Conservation (phyloP, 2,113 vertebrate species). For the Calidris pygmaea region DNA sequence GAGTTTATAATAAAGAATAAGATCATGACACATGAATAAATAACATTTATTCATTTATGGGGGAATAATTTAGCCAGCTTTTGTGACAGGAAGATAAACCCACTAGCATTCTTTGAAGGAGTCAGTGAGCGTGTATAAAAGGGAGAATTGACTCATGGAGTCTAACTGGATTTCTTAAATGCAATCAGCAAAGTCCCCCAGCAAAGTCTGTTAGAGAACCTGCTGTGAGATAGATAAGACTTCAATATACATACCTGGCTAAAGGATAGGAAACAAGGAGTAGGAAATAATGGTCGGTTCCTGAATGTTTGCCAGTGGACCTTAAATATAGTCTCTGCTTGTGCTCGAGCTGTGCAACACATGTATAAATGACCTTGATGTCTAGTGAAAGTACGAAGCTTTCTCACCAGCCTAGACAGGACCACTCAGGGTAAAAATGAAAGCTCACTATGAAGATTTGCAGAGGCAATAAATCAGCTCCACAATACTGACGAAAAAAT, state of each 20-base stretch:
- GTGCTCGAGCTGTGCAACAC: background rate
- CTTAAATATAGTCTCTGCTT: background rate
- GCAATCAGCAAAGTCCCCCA: background rate
- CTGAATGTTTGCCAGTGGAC: background rate
- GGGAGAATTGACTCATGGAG: background rate
- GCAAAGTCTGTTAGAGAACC: background rate
- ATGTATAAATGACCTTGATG: background rate
- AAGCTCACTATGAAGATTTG: background rate
- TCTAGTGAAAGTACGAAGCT: background rate
- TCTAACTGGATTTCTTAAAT: background rate
- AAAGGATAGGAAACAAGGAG: background rate
- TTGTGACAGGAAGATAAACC: background rate
- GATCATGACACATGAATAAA: background rate
- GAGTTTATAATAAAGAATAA: background rate
- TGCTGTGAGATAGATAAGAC: background rate
- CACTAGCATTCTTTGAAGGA: background rate
- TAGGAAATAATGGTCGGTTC: background rate
- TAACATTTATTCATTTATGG: background rate
- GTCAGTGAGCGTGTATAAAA: background rate
- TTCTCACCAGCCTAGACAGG: background rate
- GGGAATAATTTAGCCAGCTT: background rate
- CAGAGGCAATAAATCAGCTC: constrained; percentile 15
- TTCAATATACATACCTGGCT: background rate
- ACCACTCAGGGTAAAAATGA: background rate
- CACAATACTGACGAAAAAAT: background rate